Conservation (phyloP, 2,797 vertebrate species). For the Psittacula echo region DNA sequence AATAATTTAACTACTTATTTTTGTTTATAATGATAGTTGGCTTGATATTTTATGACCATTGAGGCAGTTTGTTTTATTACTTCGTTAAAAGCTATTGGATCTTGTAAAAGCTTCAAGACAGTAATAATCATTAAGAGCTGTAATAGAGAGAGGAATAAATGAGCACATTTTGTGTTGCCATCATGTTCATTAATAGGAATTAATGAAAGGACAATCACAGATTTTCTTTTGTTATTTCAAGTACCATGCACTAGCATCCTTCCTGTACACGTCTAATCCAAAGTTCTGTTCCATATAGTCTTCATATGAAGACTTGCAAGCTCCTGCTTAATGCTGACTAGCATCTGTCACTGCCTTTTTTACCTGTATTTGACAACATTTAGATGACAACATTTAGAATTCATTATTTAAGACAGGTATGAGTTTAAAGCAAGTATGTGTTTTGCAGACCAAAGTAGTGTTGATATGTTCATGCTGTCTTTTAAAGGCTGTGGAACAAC, state of each 20-base stretch:
- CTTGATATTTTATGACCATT: conserved; percentile 23
- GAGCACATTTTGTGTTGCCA: neutral
- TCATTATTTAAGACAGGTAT: neutral
- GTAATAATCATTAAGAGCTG: conserved; percentile 25
- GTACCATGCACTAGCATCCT: neutral
- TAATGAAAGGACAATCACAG: conserved; percentile 20
- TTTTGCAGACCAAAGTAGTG: neutral
- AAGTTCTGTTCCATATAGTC: neutral
- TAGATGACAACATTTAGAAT: neutral
- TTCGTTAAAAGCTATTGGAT: conserved; percentile 29
- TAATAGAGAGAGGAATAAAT: conserved; percentile 40
- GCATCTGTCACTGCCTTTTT: neutral
- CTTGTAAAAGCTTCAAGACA: conserved; percentile 26
- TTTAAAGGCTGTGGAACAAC: neutral
- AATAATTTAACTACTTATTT: neutral
- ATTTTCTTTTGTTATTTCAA: conserved; percentile 16
- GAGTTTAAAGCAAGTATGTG: neutral
- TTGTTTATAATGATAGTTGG: conserved; percentile 31
- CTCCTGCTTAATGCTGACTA: neutral
- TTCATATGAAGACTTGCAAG: conserved; percentile 2
- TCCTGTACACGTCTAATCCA: neutral
- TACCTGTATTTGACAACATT: neutral
- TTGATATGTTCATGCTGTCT: neutral
- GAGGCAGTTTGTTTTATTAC: conserved; percentile 22
- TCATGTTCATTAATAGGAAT: conserved; percentile 28